phyloP scores from a whole-genome alignment of 2,113 vertebrate genomes.

The Pluvianellus socialis region DNA sequence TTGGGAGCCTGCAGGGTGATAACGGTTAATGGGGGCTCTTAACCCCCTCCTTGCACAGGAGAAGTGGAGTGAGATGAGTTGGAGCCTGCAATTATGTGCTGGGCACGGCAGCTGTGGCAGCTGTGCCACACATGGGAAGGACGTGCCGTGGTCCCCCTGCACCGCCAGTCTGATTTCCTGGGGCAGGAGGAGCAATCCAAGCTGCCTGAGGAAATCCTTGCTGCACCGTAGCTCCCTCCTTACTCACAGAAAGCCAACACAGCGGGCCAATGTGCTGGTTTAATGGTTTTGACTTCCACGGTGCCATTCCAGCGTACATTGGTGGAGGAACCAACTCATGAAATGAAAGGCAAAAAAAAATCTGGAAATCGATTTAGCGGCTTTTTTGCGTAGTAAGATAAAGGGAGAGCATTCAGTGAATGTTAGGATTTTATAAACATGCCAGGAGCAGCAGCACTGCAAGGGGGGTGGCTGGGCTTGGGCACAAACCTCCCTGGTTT shows the following conservation, averaged over 20 bases:
- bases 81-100: neutral
- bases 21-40: rapidly evolving
- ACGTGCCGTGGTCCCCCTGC: no score
- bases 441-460: neutral
- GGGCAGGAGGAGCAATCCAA: neutral
- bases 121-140: rapidly evolving
- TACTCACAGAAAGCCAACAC: neutral
- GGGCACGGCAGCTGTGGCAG: neutral
- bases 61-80: neutral
- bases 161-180: neutral
- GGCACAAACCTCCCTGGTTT: neutral
- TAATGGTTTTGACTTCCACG: neutral
- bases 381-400: neutral
- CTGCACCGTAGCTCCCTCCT: neutral
- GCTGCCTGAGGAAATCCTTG: neutral
- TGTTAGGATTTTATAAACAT: neutral
- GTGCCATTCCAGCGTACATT: no score
- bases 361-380: neutral
- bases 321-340: neutral
- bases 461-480: neutral
- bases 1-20: neutral
- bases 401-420: neutral
- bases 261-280: rapidly evolving
- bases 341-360: neutral
- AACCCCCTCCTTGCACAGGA: neutral